Percentiles rank a stretch among this genome's conserved stretches.
Conservation (phyloP, 2,888 invertebrate species). For the Phania funesta region DNA sequence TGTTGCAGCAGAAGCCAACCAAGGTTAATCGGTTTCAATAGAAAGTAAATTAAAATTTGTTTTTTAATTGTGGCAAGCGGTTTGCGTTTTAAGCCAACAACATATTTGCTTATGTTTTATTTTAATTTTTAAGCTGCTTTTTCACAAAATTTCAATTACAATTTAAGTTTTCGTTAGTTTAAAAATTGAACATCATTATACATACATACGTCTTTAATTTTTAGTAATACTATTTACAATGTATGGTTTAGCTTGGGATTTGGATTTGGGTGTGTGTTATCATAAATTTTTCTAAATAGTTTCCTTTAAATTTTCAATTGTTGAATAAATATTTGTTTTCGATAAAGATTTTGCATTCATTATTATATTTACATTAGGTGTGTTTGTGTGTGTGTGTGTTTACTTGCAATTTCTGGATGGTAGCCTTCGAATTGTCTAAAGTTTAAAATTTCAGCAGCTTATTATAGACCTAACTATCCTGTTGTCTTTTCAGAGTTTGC, state of each 20-base stretch:
- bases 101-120: constrained; percentile 16
- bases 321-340: constrained; percentile 51
- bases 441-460: neutral
- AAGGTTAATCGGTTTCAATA: neutral
- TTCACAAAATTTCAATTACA: constrained; percentile 67
- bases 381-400: constrained; percentile 7
- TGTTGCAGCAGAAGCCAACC: neutral
- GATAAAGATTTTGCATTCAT: constrained; percentile 28
- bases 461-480: neutral
- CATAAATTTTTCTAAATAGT: constrained; percentile 68
- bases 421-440: constrained; percentile 3
- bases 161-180: constrained; percentile 57
- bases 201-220: constrained; percentile 39
- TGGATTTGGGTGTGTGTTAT: constrained; percentile 52
- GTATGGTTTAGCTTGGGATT: constrained; percentile 55
- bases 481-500: constrained; percentile 41
- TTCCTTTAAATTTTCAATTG: constrained; percentile 28
- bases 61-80: neutral
- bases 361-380: constrained; percentile 47
- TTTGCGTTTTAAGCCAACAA: constrained; percentile 34
- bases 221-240: constrained; percentile 77
- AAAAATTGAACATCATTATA: constrained; percentile 39
- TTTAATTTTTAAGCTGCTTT: constrained; percentile 63
- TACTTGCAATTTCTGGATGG: neutral
- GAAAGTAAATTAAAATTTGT: neutral